Base-by-base conservation (phyloP, 2,797 vertebrate species). In the Periparus ater region DNA sequence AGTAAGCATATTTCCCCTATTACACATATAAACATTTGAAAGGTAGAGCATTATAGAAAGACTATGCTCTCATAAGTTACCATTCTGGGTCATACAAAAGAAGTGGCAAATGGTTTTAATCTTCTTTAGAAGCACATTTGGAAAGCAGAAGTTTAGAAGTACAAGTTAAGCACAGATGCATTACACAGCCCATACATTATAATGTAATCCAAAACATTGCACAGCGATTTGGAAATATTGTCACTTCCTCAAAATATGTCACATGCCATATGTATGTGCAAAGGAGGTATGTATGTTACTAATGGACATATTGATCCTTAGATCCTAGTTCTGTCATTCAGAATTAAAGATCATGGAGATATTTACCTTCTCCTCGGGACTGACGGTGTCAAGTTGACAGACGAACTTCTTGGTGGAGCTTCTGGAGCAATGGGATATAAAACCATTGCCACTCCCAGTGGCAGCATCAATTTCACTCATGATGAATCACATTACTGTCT, bases 401-500 rank as follows among this genome's bases (percentile, higher is more conserved):
- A 26, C 8, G 17, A 87, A 54, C 30, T 54, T 60, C 47, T 38
- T 54, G 47, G 16, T 27, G 32, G 60, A 57, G 5, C 50, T 75
- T 62, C 65, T 72, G 58, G 71, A 91, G 92, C 88, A 44, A 81
- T 72, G 70, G 70, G 42, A 96, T 98, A 96, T 97, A 97, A 85
- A 85, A 71, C 73, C 34, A 78, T 54, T 89, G 97, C 97, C 90
- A 96, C 97, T 91, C 97, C 97, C 97, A 93, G 75, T 25, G 55
- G 79, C 34, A 23, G 76, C 77, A 57, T 91, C 85, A 84, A 91
- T 70, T 79, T 88, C 88, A 30, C 54, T 96, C 68, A 32, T 54
- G 84, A 65, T 96, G 96, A 97, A 77, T 97, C 97, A 97, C 76
- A 93, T 65, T 75, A 91, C 94, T 95, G 26, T 87, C 63, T 94